phyloP scores from a whole-genome alignment of 1,140 invertebrate species.

The Drosophila littoralis region DNA sequence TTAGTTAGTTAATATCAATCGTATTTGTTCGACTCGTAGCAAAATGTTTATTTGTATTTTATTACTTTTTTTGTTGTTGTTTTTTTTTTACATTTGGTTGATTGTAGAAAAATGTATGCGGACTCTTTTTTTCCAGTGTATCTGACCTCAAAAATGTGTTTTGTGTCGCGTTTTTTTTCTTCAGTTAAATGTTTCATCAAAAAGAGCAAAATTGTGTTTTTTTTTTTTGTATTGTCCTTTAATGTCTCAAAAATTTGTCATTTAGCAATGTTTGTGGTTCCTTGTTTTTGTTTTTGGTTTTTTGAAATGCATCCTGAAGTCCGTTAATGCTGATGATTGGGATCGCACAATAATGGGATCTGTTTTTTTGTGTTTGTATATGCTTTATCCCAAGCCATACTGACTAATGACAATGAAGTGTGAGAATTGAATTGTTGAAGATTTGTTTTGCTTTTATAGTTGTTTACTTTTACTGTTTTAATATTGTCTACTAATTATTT shows the following conservation, averaged over 20 bases:
- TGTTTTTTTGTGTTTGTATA: background rate
- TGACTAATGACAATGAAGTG: conserved; percentile 64
- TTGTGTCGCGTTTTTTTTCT: conserved; percentile 25
- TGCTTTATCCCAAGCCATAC: background rate
- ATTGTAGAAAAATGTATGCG: conserved; percentile 79
- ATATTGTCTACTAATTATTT: conserved; percentile 84
- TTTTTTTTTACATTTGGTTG: conserved; percentile 47
- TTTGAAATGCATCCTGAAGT: conserved; percentile 45
- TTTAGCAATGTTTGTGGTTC: conserved; percentile 59
- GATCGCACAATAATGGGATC: background rate
- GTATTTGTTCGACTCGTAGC: conserved; percentile 72
- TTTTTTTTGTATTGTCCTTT: conserved; percentile 76
- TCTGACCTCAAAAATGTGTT: conserved; percentile 54
- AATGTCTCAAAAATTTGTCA: conserved; percentile 78
- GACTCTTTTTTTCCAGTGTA: conserved; percentile 47
- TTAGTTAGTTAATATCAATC: conserved; percentile 57
- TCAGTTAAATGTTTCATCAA: conserved; percentile 54
- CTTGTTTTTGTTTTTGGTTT: background rate
- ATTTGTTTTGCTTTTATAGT: conserved; percentile 14
- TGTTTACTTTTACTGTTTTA: conserved; percentile 39
- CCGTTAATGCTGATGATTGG: conserved; percentile 11
- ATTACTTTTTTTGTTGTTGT: background rate
- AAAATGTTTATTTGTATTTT: conserved; percentile 55
- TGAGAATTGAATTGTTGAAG: conserved; percentile 42
- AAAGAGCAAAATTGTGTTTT: conserved; percentile 63